A percentile compares a stretch with the other conserved stretches of the same genome.
These are phyloP conservation scores for Callionymus lyra DNA, from an alignment of 2,113 vertebrate genomes.

Conservation along the genomic window DNA sequence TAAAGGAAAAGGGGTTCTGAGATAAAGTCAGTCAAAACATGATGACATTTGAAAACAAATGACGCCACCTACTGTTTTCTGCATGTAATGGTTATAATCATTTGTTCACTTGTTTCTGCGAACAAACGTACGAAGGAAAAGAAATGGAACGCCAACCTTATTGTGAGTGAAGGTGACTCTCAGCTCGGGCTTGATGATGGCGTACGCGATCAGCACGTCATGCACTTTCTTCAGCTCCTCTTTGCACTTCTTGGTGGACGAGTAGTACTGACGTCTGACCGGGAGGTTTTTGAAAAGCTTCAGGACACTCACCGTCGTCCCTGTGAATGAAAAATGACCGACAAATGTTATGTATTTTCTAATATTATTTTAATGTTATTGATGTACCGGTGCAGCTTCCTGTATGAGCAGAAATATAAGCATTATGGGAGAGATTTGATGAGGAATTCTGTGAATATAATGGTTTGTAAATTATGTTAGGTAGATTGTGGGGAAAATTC, in stretches of 20 bases:
- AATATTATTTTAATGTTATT: too few species aligned
- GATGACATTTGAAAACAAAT: not conserved
- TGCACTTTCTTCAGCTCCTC: slow-evolving; percentile 88
- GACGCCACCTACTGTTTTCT: slow-evolving; percentile 7
- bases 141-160: slow-evolving; percentile 60
- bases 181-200: slow-evolving; percentile 83
- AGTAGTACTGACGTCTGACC: slow-evolving; percentile 90
- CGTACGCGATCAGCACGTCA: slow-evolving; percentile 81
- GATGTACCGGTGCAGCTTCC: too few species aligned
- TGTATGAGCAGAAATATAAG: too few species aligned
- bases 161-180: slow-evolving; percentile 85
- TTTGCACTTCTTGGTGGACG: slow-evolving; percentile 83
- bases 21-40: too few species aligned
- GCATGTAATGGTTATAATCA: not conserved
- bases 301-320: slow-evolving; percentile 83
- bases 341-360: too few species aligned
- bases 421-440: too few species aligned
- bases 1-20: not conserved
- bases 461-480: too few species aligned
- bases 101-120: too few species aligned
- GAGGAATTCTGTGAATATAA: too few species aligned
- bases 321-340: slow-evolving; percentile 54
- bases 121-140: too few species aligned
- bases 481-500: too few species aligned
- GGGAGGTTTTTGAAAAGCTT: slow-evolving; percentile 91